Conservation (phyloP, 1,140 invertebrate genomes). For the Brevipalpus yothersi region DNA sequence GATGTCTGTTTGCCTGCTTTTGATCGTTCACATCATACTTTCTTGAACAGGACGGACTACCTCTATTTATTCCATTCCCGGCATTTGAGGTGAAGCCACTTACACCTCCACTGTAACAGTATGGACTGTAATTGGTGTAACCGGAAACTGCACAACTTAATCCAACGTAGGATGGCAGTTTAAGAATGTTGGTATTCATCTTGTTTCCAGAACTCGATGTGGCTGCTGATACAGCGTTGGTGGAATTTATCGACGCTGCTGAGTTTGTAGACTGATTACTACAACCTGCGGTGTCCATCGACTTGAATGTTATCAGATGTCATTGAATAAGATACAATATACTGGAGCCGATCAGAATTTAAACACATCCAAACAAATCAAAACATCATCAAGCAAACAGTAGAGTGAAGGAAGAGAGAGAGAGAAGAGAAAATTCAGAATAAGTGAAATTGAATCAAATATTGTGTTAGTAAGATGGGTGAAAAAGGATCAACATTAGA, state of each 20-base stretch:
- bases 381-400: not conserved
- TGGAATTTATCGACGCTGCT: not conserved
- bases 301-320: no score
- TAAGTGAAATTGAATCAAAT: not conserved
- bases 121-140: conserved; percentile 55
- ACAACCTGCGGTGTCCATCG: not conserved
- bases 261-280: not conserved
- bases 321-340: no score
- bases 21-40: not conserved
- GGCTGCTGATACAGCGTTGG: no score
- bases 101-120: conserved; percentile 36
- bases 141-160: conserved; percentile 69
- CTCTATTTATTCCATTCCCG: conserved; percentile 16
- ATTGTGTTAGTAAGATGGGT: not conserved
- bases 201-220: not conserved
- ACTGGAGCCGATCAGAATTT: no score
- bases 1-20: not conserved
- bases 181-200: not conserved
- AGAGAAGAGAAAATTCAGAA: not conserved
- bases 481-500: not conserved
- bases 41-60: not conserved
- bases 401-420: not conserved
- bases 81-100: conserved; percentile 15
- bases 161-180: conserved; percentile 49
- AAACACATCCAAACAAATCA: not conserved